Evolutionary conservation across 2,888 invertebrate species (phyloP).

Genomic region (Chydorus sphaericus): DNA sequence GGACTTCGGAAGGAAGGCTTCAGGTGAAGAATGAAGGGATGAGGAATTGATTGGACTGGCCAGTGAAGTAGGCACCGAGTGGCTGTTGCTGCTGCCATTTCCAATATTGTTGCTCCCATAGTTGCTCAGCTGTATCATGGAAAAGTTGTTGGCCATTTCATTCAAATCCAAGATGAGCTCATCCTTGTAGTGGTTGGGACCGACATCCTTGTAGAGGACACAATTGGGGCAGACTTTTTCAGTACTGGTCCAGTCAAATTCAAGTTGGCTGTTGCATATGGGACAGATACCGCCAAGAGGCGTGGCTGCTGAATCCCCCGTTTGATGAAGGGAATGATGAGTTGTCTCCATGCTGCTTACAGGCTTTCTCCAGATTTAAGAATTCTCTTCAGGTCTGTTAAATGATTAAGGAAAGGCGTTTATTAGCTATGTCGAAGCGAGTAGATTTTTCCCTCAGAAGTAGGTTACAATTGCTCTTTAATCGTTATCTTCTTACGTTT

Average conservation of each 20-base stretch:
- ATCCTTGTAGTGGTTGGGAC: background rate
- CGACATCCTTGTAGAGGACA: too few species aligned
- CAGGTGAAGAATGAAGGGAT: constrained; percentile 5
- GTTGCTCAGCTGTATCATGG: background rate
- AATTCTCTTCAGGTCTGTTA: background rate
- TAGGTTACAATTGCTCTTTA: too few species aligned
- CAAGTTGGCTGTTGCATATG: background rate
- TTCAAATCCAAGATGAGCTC: constrained; percentile 6
- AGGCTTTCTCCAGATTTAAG: too few species aligned
- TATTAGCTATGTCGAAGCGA: too few species aligned
- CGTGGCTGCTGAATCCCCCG: background rate
- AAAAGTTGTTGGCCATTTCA: background rate
- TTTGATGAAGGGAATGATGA: too few species aligned
- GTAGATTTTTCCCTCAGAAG: too few species aligned
- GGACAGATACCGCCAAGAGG: background rate
- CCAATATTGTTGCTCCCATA: too few species aligned
- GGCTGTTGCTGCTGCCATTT: too few species aligned
- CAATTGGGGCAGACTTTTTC: constrained; percentile 2
- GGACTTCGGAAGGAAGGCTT: background rate
- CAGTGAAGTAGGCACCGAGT: background rate
- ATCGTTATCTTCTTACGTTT: too few species aligned
- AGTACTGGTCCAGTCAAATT: background rate
- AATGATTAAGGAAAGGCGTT: background rate
- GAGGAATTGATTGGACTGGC: background rate
- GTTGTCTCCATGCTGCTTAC: too few species aligned